Base-by-base conservation (phyloP, 2,113 vertebrate species). In the Zonotrichia leucophrys region DNA sequence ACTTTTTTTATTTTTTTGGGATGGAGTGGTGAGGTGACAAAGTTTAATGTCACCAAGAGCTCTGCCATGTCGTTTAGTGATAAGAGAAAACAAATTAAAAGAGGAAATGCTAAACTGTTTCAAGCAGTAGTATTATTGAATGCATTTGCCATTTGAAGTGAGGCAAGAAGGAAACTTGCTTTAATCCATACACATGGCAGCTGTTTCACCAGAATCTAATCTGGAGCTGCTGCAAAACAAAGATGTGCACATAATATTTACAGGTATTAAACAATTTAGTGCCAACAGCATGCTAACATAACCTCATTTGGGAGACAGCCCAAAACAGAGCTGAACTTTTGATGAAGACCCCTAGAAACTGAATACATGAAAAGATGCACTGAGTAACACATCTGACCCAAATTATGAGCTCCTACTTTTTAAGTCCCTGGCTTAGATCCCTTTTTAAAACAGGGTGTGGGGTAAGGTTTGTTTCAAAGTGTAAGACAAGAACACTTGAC, bases 21-120 rank as follows among this genome's bases (percentile, higher is more conserved):
- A 56, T 41, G 0, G 0, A 37, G 15, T 3, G 3, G 27, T 72
- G 25, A 77, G 42, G 17, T 50, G 27, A 44, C n/a, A 31, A 44
- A 82, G 31, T 47, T 31, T 5, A 5, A 41, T 56, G 39, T 62
- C 35, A 47, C 68, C 44, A 56, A 7, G 73, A 49, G 49, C 46
- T 80, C 63, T 60, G 16, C 41, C 4, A 1, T 31, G 19, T 47
- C 42, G 3, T 35, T 78, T 46, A 72, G 7, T 50, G 73, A n/a
- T 28, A 39, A 44, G 25, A 83, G 21, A 15, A 31, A 67, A 62
- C 20, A 9, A 42, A 39, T 14, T 3, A 67, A 35, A 53, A 46
- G 4, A 39, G 12, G 17, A 68, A 56, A 81, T 25, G 9, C 46
- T 23, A 6, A 41, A 74, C 47, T 5, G 58, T 67, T 91, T 59